Evolutionary conservation across 2,113 vertebrate species (phyloP).

Genomic region (Gymnorhina tibicen): DNA sequence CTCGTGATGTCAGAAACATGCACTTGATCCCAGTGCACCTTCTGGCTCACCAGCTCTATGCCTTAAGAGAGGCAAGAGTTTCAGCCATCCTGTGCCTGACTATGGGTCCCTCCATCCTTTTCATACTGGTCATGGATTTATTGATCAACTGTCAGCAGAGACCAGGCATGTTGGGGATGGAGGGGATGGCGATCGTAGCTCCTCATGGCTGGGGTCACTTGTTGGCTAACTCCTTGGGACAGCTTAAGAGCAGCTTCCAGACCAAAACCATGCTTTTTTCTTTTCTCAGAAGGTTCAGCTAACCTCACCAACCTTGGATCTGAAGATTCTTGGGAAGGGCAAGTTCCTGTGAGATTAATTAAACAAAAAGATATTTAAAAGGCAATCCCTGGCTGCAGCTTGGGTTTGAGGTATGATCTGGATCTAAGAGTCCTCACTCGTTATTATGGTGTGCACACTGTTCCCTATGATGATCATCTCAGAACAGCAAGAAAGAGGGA

Average conservation of each 20-base stretch:
- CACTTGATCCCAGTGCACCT: neutral
- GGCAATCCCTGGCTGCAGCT: neutral
- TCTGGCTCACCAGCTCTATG: neutral
- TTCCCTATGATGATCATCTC: neutral
- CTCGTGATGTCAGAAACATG: rapidly evolving
- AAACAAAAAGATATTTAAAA: neutral
- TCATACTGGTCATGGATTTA: neutral
- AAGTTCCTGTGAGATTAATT: neutral
- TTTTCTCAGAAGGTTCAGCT: neutral
- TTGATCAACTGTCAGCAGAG: neutral
- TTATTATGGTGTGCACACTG: neutral
- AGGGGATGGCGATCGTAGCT: neutral
- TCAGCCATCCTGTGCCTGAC: neutral
- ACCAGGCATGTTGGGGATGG: neutral
- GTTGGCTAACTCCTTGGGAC: neutral
- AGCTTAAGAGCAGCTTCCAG: neutral
- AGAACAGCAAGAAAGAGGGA: neutral
- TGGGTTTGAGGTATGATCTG: neutral
- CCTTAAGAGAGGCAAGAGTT: neutral
- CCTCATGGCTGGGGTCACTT: neutral
- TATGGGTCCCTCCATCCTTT: neutral
- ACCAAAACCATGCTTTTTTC: neutral
- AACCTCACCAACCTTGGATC: neutral
- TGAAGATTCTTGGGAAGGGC: neutral
- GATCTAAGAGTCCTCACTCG: neutral